Base-by-base conservation (phyloP, 2,113 vertebrate species). In the Calyptommatus sinebrachiatus region DNA sequence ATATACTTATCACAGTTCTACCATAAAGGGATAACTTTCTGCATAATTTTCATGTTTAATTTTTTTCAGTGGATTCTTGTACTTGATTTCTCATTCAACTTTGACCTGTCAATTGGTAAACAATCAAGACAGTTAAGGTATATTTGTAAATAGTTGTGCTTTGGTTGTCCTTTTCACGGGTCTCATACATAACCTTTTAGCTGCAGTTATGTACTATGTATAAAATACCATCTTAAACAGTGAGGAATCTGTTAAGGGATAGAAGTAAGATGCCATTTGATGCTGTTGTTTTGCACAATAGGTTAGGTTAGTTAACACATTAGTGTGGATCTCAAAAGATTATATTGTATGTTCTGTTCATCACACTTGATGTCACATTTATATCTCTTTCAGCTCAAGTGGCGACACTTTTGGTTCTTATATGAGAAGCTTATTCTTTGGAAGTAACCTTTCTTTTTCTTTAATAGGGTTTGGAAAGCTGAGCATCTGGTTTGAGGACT, bases 371-470 rank as follows among this genome's bases (percentile, higher is more conserved):
- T 72, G 14, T 1, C 14, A 76, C 7, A 28, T 5, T 28, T 20
- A 8, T 46, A 8, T 7, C 24, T 57, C 28, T 41, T 29, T 60
- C 29, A 26, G 29, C 68, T 29, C 8, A 31, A 26, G 57, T 57
- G 48, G 12, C 35, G 6, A 48, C 4, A 26, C 28, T 7, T 77
- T 26, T 70, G 31, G 53, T n/a, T 3, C 35, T 18, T 57, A 57
- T 57, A 57, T 57, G 53, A 18, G 53, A 12, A 57, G 16, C 18
- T 57, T 57, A 18, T 57, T 57, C 14, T 53, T 46, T 2, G 66
- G 9, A 48, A 83, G 7, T 86, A 85, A 89, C 0, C 1, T 83
- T n/a, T 88, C 61, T 86, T 85, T 88, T 82, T n/a, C 90, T 48
- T 93, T 50, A 73, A 62, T 31, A 81, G 79, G 73, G 7, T 22